These are phyloP conservation scores for Morinoia aosen DNA, from an alignment of 2,888 invertebrate species.

Conservation along the genomic window DNA sequence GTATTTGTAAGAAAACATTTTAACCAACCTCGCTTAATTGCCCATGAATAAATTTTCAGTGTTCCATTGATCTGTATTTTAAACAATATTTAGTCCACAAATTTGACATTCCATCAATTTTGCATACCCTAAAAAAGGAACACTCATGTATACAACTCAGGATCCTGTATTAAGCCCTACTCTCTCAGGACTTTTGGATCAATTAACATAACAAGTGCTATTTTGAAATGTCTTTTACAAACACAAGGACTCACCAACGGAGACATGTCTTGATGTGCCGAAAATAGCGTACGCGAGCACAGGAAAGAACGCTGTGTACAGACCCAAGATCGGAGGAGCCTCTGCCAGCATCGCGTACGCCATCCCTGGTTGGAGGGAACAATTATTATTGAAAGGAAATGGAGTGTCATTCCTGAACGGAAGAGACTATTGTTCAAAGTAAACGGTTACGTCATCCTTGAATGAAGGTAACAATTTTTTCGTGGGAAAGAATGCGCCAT, in stretches of 20 bases:
- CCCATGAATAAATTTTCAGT: no score
- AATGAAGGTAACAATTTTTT: no score
- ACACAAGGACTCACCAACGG: slow-evolving; percentile 79
- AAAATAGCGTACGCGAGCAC: slow-evolving; percentile 87
- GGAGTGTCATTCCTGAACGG: no score
- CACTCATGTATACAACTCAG: no score
- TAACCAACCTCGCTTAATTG: no score
- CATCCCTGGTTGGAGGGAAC: slow-evolving; percentile 60
- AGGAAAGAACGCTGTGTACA: slow-evolving; percentile 93
- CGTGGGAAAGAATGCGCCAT: no score
- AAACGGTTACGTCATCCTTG: no score
- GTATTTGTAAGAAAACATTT: no score
- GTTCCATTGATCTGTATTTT: no score
- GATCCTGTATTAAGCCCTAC: not conserved
- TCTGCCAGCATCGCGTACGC: slow-evolving; percentile 67
- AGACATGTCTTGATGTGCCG: slow-evolving; percentile 90
- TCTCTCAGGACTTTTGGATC: not conserved
- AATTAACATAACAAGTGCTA: not conserved
- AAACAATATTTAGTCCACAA: no score
- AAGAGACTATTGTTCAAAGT: not conserved
- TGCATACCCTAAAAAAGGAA: no score
- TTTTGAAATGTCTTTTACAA: not conserved
- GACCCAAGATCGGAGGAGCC: slow-evolving; percentile 71
- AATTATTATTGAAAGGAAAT: not conserved
- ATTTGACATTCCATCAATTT: no score